These are phyloP conservation scores for Anniella stebbinsi DNA, from an alignment of 2,797 vertebrate genomes.

Conservation along the genomic window DNA sequence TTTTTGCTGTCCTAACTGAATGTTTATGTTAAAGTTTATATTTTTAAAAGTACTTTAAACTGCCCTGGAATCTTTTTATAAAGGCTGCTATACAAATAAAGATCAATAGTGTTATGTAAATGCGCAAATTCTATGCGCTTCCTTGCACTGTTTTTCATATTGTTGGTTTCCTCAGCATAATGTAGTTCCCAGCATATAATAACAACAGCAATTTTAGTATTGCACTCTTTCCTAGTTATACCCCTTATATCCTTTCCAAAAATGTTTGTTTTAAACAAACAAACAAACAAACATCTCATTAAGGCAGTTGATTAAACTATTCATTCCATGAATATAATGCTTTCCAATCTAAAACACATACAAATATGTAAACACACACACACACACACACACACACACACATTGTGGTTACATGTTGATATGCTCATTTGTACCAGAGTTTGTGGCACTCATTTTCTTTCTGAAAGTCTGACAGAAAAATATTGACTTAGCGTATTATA, in stretches of 20 bases:
- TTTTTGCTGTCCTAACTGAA: not conserved
- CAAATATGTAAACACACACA: not conserved
- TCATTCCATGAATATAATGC: not conserved
- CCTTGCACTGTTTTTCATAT: not conserved
- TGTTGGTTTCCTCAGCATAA: not conserved
- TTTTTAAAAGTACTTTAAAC: not conserved
- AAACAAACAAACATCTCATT: not conserved
- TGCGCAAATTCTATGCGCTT: not conserved
- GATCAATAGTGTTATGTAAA: not conserved
- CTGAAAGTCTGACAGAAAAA: not conserved
- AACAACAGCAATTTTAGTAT: not conserved
- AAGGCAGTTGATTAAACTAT: not conserved
- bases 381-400: no score
- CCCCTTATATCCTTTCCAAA: not conserved
- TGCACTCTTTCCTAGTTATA: not conserved
- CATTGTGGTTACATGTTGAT: no score
- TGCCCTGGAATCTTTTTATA: not conserved
- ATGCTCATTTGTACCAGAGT: not conserved
- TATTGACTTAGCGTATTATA: conserved; percentile 5
- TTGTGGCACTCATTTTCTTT: not conserved
- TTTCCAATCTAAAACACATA: not conserved
- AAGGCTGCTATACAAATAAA: not conserved
- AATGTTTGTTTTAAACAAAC: not conserved
- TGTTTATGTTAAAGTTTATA: not conserved
- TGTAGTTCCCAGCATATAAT: not conserved